phyloP scores from a whole-genome alignment of 53 echinoderm and acorn worm species.

The Holothuria leucospilota region DNA sequence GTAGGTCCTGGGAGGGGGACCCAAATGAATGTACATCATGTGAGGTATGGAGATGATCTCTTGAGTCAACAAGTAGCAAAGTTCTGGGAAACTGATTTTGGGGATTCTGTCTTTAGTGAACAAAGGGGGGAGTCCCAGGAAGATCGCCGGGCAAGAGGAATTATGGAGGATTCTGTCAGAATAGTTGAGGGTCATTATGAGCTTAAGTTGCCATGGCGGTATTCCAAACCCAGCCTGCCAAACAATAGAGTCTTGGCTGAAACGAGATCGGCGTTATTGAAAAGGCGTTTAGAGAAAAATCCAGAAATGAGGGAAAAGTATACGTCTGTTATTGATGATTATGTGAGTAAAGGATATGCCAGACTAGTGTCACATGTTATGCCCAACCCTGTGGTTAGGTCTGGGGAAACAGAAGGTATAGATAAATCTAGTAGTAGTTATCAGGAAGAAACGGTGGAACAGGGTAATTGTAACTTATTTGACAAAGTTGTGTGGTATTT shows the following conservation, averaged over 20 bases:
- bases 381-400: no score
- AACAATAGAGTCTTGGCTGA: slow-evolving; percentile 50
- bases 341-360: not conserved
- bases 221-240: slow-evolving; percentile 32
- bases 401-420: no score
- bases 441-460: no score
- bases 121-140: slow-evolving; percentile 54
- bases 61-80: not conserved
- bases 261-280: slow-evolving; percentile 39
- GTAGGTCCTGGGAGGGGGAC: not conserved
- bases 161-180: slow-evolving; percentile 39
- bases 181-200: slow-evolving; percentile 33
- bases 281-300: slow-evolving; percentile 54
- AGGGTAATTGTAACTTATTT: no score
- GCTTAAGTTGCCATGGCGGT: slow-evolving; percentile 49
- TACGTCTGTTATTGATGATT: not conserved
- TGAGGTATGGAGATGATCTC: not conserved
- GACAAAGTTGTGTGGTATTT: no score
- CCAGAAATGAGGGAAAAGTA: slow-evolving; percentile 17
- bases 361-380: no score
- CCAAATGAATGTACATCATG: not conserved
- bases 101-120: not conserved
- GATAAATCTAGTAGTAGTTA: no score
- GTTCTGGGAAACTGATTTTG: slow-evolving; percentile 3
- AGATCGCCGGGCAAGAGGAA: slow-evolving; percentile 51